phyloP scores from a whole-genome alignment of 2,797 vertebrate genomes.

The Hylomyscus alleni region DNA sequence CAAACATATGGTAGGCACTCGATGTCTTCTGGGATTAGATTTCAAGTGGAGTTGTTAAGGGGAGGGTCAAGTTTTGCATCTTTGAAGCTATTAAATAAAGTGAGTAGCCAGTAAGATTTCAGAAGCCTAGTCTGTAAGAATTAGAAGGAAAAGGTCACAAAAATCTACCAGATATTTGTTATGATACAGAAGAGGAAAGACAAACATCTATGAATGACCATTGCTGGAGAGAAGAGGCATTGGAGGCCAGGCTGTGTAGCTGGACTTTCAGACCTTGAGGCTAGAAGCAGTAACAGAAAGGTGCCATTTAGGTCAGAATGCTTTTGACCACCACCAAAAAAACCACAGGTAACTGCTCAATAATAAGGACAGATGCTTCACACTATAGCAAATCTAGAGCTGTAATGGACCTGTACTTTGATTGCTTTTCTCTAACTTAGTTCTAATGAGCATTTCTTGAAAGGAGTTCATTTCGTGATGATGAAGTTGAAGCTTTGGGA shows the following conservation, averaged over 20 bases:
- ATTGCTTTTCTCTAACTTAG: constrained; percentile 30
- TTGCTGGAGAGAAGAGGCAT: too few species aligned
- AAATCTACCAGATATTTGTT: constrained; percentile 6
- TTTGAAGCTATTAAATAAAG: constrained; percentile 52
- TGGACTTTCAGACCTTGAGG: neutral
- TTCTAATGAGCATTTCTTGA: constrained; percentile 15
- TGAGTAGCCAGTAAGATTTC: constrained; percentile 2
- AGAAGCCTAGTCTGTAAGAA: neutral
- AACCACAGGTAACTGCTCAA: neutral
- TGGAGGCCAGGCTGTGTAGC: neutral
- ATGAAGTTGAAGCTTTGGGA: constrained; percentile 9
- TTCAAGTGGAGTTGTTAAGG: neutral
- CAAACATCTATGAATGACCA: neutral
- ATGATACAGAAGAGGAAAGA: neutral
- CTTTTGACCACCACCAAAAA: neutral
- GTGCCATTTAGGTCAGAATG: neutral
- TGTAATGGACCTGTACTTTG: neutral
- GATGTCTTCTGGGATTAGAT: neutral
- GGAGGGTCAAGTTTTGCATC: neutral
- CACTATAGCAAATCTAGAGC: neutral
- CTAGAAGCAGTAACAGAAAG: neutral
- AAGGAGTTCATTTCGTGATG: neutral
- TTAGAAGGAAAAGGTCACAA: neutral
- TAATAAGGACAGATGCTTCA: neutral
- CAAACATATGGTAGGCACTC: neutral